Percentiles rank a stretch among this genome's conserved stretches.
Conservation (phyloP, 2,888 invertebrate genomes). For the Pegoplata infirma region DNA sequence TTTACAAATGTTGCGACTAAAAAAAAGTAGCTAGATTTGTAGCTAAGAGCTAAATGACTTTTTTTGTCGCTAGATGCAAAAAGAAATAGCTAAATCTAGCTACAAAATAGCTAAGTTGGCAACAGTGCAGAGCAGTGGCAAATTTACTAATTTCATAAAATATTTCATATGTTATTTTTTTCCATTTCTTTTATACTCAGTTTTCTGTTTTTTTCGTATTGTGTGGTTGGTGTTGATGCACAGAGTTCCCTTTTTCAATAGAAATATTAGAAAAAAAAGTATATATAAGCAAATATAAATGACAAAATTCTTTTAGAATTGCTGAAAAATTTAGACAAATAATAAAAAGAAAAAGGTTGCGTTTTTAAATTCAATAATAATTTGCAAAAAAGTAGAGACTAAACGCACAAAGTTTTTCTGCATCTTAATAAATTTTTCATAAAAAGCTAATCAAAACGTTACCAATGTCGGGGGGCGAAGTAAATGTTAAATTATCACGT, state of each 20-base stretch:
- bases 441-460: conserved; percentile 43
- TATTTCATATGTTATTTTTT: conserved; percentile 7
- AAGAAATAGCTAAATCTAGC: too few species aligned
- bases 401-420: conserved; percentile 29
- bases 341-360: not conserved
- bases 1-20: too few species aligned
- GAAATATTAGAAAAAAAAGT: conserved; percentile 41
- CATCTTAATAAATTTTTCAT: not conserved
- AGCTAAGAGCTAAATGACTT: too few species aligned
- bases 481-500: conserved; percentile 80
- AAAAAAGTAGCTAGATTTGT: too few species aligned
- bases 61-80: too few species aligned
- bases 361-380: not conserved
- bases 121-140: not conserved
- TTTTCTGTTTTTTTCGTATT: conserved; percentile 41
- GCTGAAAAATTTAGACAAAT: conserved; percentile 21
- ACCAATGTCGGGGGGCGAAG: conserved; percentile 75
- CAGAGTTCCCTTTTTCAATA: not conserved
- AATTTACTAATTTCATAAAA: too few species aligned
- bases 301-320: conserved; percentile 37
- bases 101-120: too few species aligned
- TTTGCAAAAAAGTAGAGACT: not conserved
- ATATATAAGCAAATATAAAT: conserved; percentile 35
- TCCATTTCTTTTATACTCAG: conserved; percentile 27
- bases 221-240: conserved; percentile 33